phyloP scores from a whole-genome alignment of 1,140 invertebrate species.

The Procambarus clarkii region DNA sequence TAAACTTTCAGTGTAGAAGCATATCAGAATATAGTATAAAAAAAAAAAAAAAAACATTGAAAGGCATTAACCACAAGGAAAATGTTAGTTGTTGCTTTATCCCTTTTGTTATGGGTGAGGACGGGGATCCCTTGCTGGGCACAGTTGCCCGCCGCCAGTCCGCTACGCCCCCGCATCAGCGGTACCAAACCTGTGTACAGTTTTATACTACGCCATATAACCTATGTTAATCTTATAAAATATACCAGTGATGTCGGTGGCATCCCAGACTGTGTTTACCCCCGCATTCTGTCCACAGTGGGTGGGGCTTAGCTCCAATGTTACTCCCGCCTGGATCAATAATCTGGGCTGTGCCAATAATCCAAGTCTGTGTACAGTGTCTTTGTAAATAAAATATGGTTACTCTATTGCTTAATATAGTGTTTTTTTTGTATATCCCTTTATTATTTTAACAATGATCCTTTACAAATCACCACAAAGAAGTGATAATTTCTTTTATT shows the following conservation, averaged over 20 bases:
- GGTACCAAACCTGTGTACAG: not conserved
- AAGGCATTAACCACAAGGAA: no score
- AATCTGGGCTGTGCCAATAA: not conserved
- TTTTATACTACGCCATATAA: not conserved
- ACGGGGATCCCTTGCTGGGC: not conserved
- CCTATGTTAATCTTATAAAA: not conserved
- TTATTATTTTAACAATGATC: no score
- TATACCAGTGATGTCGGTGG: not conserved
- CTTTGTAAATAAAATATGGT: conserved; percentile 3
- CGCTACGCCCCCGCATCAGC: not conserved
- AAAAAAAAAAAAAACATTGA: no score
- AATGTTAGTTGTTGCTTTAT: not conserved
- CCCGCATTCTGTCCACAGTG: not conserved
- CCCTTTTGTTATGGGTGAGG: not conserved
- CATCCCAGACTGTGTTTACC: not conserved
- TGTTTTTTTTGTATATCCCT: not conserved
- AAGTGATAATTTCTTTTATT: no score
- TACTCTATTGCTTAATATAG: not conserved
- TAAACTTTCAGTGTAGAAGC: not conserved
- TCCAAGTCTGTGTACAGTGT: conserved; percentile 6
- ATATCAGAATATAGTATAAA: not conserved
- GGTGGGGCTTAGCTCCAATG: not conserved
- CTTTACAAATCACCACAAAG: no score
- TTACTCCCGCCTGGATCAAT: not conserved
- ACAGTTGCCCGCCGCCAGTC: not conserved